Evolutionary conservation across 1,140 invertebrate species (phyloP), one percentile per base, ranked within the genome.

Genomic region (Temnothorax longispinosus): DNA sequence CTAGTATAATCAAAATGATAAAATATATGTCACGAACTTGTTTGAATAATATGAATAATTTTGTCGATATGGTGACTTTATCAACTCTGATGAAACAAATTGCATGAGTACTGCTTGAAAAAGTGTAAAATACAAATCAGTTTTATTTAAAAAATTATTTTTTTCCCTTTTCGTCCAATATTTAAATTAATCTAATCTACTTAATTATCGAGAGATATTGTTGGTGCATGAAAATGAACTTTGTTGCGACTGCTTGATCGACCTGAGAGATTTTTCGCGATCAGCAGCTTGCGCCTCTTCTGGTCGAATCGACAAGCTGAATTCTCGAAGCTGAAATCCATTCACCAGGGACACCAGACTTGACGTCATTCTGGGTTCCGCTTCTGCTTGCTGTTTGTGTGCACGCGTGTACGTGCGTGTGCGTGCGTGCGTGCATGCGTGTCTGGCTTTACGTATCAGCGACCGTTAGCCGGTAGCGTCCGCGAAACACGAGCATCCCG

Each of bases 381-480:
- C 35, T 75, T 64, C 47, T 32, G 41, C 32, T 82, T 13, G 41
- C 32, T n/a, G n/a, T 54, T 54, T 18, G 18, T 0, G 10, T 15
- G 35, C 65, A 38, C 41, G 18, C 32, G 32, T 54, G 2, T 44
- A 0, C 50, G n/a, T 80, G 35, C 38, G 8, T 81, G 13, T 44
- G 47, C 41, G 2, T 44, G 47, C 41, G 1, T 32, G 1, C 50
- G n/a, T 80, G 35, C 38, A 13, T 81, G 13, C 38, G 21, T 75
- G 35, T 41, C n/a, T 47, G 54, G 18, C 69, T 75, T 75, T 47
- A 56, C 54, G 69, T 67, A 65, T 62, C 52, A 32, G 56, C 77
- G 74, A 91, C 87, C 89, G 89, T 91, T 91, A 91, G 78, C 62
- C 78, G 84, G 89, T 91, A 91, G 89, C 84, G 87, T 91, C 87